Percentiles rank a stretch among this genome's conserved stretches.
These are phyloP conservation scores for Tethea ocularis DNA, from an alignment of 2,888 invertebrate species.

Conservation along the genomic window DNA sequence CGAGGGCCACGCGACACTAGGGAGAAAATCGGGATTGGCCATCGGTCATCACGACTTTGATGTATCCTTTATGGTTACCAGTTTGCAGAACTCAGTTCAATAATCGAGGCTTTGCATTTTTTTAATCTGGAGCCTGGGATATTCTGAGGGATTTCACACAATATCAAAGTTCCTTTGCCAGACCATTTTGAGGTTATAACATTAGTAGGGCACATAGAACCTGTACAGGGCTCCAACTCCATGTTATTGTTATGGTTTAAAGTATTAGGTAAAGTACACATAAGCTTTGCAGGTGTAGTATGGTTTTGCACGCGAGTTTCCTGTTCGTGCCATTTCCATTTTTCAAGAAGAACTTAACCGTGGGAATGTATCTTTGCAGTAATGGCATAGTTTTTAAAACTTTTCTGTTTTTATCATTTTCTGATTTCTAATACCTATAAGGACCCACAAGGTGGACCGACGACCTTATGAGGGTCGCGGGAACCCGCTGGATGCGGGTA, in stretches of 20 bases:
- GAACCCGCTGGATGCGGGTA: too few species aligned
- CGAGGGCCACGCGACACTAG: constrained; percentile 25
- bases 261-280: not conserved
- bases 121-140: not conserved
- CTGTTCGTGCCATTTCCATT: not conserved
- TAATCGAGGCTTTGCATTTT: not conserved
- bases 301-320: not conserved
- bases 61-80: not conserved
- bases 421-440: too few species aligned
- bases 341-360: not conserved
- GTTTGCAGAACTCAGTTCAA: not conserved
- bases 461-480: too few species aligned
- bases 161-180: too few species aligned
- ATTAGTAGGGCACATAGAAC: not conserved
- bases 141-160: too few species aligned
- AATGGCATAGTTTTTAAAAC: not conserved
- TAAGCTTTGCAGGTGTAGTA: not conserved
- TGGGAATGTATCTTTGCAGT: not conserved
- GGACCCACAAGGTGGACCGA: too few species aligned
- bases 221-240: not conserved
- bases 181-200: too few species aligned
- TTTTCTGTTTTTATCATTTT: not conserved
- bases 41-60: not conserved
- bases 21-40: not conserved
- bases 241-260: not conserved